Conservation (phyloP, 2,797 vertebrate species). For the Halcyon leucocephala region DNA sequence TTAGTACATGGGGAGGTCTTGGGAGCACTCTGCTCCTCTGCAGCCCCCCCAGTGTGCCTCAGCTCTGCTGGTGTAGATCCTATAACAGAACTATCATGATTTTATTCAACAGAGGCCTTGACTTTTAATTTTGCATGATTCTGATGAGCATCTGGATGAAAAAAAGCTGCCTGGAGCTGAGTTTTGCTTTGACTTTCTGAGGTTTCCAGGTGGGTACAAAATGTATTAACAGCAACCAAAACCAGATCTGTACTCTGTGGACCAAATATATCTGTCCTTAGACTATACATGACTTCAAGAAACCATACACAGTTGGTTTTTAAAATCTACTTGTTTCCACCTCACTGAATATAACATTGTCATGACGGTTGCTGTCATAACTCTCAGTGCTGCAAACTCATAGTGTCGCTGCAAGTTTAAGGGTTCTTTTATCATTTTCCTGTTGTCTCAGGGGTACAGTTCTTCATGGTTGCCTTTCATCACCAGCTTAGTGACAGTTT, state of each 20-base stretch:
- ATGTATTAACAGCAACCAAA: neutral
- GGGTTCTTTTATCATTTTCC: neutral
- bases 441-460: neutral
- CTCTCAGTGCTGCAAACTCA: neutral
- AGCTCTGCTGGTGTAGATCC: neutral
- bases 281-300: neutral
- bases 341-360: neutral
- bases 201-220: conserved; percentile 8
- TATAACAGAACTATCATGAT: fast-evolving
- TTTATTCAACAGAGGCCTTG: neutral
- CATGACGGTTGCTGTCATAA: neutral
- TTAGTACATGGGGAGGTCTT: neutral
- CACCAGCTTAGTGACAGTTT: neutral
- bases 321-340: neutral
- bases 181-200: conserved; percentile 21
- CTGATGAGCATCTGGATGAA: neutral
- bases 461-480: neutral
- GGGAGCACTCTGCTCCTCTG: neutral
- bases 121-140: neutral
- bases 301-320: neutral
- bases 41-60: neutral
- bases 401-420: neutral
- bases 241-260: neutral
- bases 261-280: neutral
- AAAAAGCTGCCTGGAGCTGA: neutral